Conservation (phyloP, 2,888 invertebrate species). For the Eupithecia dodoneata region DNA sequence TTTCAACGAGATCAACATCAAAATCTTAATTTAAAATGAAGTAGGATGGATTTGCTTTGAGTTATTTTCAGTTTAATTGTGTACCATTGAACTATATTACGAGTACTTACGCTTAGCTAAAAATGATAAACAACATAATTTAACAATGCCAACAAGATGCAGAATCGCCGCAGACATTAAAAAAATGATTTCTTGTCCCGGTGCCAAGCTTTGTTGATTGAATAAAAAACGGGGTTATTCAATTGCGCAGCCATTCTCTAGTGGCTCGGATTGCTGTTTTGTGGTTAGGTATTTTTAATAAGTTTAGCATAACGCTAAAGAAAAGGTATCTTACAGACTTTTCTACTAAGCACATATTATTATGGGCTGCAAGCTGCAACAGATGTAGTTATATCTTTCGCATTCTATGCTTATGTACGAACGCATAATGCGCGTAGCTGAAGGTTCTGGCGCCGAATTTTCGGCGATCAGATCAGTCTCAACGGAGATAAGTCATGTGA, state of each 20-base stretch:
- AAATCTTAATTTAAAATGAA: neutral
- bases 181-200: slow-evolving; percentile 72
- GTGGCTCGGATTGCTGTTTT: slow-evolving; percentile 3
- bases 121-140: slow-evolving; percentile 35
- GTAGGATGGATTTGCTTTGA: neutral
- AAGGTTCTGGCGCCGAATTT: neutral
- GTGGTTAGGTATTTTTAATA: too few species aligned
- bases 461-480: neutral
- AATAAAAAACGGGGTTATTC: slow-evolving; percentile 68
- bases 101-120: slow-evolving; percentile 4
- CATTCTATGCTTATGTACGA: neutral
- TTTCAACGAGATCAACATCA: neutral
- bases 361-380: neutral
- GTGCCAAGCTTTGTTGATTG: slow-evolving; percentile 72
- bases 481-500: neutral
- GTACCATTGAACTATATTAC: neutral
- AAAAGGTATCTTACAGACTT: neutral
- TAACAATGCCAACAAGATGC: slow-evolving; percentile 39
- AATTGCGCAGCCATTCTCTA: slow-evolving; percentile 69
- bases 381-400: neutral
- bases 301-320: too few species aligned
- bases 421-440: neutral
- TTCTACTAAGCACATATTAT: neutral
- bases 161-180: slow-evolving; percentile 50
- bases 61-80: neutral